Conservation (phyloP, 2,113 vertebrate species). For the Caranx ignobilis region DNA sequence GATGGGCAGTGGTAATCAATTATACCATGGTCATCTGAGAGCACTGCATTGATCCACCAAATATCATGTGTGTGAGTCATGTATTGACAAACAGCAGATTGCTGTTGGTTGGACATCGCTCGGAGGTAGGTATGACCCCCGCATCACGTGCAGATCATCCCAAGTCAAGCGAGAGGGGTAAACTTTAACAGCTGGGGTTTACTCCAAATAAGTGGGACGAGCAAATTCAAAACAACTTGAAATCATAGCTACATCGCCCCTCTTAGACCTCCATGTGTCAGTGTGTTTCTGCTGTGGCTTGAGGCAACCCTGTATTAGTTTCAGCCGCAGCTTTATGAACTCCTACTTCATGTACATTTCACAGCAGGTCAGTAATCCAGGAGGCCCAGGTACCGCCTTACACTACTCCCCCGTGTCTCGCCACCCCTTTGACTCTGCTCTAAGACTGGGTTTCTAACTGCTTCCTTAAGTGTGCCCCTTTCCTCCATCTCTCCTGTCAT, state of each 20-base stretch:
- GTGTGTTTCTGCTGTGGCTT: not conserved
- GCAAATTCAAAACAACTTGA: slow-evolving; percentile 33
- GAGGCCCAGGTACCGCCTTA: slow-evolving; percentile 24
- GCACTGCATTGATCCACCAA: slow-evolving; percentile 65
- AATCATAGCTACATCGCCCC: not conserved
- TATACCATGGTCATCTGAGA: slow-evolving; percentile 38
- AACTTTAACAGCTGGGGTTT: slow-evolving; percentile 13
- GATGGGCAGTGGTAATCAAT: slow-evolving; percentile 64
- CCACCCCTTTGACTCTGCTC: slow-evolving; percentile 5
- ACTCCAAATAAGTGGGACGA: not conserved
- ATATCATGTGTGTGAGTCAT: slow-evolving; percentile 52
- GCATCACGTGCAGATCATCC: slow-evolving; percentile 1
- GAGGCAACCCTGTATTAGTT: slow-evolving; percentile 53
- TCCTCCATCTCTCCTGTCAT: slow-evolving; percentile 20
- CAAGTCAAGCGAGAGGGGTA: slow-evolving; percentile 6
- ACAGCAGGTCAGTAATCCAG: slow-evolving; percentile 62
- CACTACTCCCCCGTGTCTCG: slow-evolving; percentile 31
- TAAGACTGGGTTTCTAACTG: slow-evolving; percentile 33
- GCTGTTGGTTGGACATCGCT: slow-evolving; percentile 58
- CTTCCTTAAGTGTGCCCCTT: slow-evolving; percentile 31
- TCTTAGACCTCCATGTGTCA: not conserved
- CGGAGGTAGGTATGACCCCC: slow-evolving; percentile 63
- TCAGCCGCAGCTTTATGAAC: slow-evolving; percentile 74
- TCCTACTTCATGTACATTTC: slow-evolving; percentile 70
- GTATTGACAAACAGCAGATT: slow-evolving; percentile 56